Evolutionary conservation across 2,797 vertebrate species (phyloP), one percentile per base, ranked within the genome.

Genomic region (Antennarius maculatus): DNA sequence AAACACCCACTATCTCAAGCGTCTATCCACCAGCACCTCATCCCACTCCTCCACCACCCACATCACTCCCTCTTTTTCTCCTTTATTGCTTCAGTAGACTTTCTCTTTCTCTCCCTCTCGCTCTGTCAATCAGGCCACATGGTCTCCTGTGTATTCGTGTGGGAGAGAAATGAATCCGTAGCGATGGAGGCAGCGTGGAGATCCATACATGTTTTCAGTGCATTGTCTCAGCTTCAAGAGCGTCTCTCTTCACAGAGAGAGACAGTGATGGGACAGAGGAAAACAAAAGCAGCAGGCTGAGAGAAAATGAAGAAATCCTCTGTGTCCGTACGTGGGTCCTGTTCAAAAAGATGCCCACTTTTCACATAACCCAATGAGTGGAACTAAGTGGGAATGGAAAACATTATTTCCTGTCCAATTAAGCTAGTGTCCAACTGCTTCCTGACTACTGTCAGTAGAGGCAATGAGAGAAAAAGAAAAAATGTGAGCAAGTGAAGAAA

Each of bases 1-100:
- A 79, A 85, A 87, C 75, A 86, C 68, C 72, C 79, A 76, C 86
- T 85, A 88, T 87, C 88, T 86, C 71, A 69, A 76, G 51, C 27
- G 74, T 82, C 76, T 83, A 59, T 66, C 66, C 69, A 28, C 17
- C 61, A 64, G 47, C 29, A 14, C 4, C 31, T 34, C 16, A 14
- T 52, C 47, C 27, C 52, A 43, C 15, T 8, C 46, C 66, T 37
- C 46, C 29, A 28, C 34, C 67, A 41, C 72, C 72, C 65, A 34
- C 74, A 59, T 75, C 80, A 72, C 65, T 69, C 56, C 45, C 46
- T 73, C 64, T 39, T 41, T 74, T 77, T 57, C 45, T 61, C 48
- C 61, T 68, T 76, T 68, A 77, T 76, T 86, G 72, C 79, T 54
- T 84, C 76, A 60, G 51, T 65, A 66, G 59, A 29, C 41, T 23